Conservation (phyloP, 2,113 vertebrate genomes). For the Xiphophorus maculatus region DNA sequence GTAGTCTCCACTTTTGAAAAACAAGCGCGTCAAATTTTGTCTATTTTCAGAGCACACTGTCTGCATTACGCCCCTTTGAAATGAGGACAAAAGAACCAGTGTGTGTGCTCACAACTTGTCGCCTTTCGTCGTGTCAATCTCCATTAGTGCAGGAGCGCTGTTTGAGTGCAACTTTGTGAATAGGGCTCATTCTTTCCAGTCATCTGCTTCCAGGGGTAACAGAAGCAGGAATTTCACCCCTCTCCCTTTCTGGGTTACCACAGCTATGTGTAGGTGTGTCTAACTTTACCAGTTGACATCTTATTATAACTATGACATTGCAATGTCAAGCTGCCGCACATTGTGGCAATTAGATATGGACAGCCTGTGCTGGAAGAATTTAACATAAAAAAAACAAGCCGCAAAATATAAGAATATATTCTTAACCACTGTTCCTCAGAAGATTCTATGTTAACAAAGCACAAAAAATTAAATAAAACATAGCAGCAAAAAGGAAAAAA, state of each 20-base stretch:
- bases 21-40: conserved; percentile 62
- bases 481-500: neutral
- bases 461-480: neutral
- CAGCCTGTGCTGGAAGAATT: neutral
- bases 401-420: neutral
- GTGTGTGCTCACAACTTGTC: conserved; percentile 71
- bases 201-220: conserved; percentile 63
- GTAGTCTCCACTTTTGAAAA: conserved; percentile 51
- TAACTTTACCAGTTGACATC: conserved; percentile 43
- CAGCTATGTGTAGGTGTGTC: conserved; percentile 47
- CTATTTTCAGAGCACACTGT: conserved; percentile 57
- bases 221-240: conserved; percentile 60
- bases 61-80: conserved; percentile 52
- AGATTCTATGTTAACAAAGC: neutral
- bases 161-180: conserved; percentile 73
- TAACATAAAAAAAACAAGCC: neutral
- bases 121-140: conserved; percentile 73
- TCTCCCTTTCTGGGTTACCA: conserved; percentile 33
- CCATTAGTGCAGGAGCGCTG: conserved; percentile 66
- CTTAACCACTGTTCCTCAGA: neutral
- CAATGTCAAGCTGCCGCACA: conserved; percentile 3
- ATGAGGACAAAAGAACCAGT: conserved; percentile 65
- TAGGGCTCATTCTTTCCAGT: conserved; percentile 73
- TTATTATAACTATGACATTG: conserved; percentile 32
- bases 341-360: neutral